These are phyloP conservation scores for Aquatica leii DNA, from an alignment of 2,888 invertebrate genomes.

Conservation along the genomic window DNA sequence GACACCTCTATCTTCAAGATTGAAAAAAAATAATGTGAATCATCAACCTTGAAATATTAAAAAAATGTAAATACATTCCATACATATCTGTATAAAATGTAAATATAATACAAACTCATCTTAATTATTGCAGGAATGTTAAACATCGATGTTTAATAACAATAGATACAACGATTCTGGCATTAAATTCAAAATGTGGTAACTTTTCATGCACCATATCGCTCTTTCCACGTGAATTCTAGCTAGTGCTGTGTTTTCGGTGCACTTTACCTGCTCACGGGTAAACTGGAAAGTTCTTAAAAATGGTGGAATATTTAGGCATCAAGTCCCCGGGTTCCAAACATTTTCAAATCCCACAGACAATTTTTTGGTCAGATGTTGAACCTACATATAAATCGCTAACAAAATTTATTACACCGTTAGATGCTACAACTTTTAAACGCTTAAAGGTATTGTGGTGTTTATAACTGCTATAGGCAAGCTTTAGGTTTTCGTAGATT, in stretches of 20 bases:
- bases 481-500: neutral
- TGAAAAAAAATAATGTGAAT: neutral
- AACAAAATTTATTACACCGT: neutral
- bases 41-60: too few relatives aligned
- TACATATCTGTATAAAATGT: too few relatives aligned
- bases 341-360: neutral
- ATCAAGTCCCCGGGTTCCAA: neutral
- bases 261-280: too few relatives aligned
- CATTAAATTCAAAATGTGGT: too few relatives aligned
- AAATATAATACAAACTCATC: too few relatives aligned
- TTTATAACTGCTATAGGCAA: slow-evolving; percentile 8
- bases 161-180: too few relatives aligned
- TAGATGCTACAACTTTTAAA: neutral
- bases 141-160: too few relatives aligned
- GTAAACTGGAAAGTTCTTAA: neutral
- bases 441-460: neutral
- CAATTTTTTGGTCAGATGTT: slow-evolving; percentile 4
- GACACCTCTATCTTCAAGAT: slow-evolving; percentile 12
- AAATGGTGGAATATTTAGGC: neutral
- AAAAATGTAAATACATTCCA: too few relatives aligned
- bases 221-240: too few relatives aligned
- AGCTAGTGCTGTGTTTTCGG: too few relatives aligned
- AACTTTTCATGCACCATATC: too few relatives aligned
- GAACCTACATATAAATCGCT: slow-evolving; percentile 6
- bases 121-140: too few relatives aligned